These are phyloP conservation scores for Pimpla rufipes DNA, from an alignment of 2,888 invertebrate genomes.

Conservation along the genomic window DNA sequence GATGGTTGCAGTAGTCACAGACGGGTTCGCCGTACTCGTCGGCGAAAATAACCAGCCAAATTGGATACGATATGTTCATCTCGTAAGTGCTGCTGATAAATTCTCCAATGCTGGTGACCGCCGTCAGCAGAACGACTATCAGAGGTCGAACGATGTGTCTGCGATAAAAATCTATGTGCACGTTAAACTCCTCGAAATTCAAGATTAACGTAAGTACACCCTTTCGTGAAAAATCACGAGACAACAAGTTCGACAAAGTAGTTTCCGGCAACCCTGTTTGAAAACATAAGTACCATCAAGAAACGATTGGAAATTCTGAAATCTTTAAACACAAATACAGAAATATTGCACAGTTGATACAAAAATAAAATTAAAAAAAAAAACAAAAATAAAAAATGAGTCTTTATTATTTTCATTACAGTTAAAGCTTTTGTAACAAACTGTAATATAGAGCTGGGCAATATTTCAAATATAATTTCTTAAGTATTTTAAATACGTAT, in stretches of 20 bases:
- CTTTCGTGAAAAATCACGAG: conserved; percentile 65
- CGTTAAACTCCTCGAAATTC: conserved; percentile 51
- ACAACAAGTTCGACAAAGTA: conserved; percentile 59
- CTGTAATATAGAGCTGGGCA: too few species aligned
- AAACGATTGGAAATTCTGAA: background rate
- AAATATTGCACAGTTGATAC: too few species aligned
- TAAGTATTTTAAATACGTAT: too few species aligned
- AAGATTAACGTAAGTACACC: conserved; percentile 60
- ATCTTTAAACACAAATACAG: too few species aligned
- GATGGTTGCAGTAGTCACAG: conserved; percentile 63
- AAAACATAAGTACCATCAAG: background rate
- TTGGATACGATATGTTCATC: conserved; percentile 67
- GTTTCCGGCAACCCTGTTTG: conserved; percentile 35
- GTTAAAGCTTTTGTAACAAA: too few species aligned
- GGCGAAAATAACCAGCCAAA: conserved; percentile 77
- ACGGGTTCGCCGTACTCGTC: conserved; percentile 46
- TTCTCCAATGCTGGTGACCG: conserved; percentile 58
- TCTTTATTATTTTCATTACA: too few species aligned
- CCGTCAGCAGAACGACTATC: conserved; percentile 72
- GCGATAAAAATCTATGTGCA: conserved; percentile 42
- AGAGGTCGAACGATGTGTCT: conserved; percentile 69
- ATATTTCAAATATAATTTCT: too few species aligned
- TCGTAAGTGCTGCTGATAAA: conserved; percentile 65
- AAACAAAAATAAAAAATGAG: too few species aligned
- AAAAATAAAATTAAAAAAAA: too few species aligned